Conservation (phyloP, 2,888 invertebrate species). For the Dendrolimus houi region DNA sequence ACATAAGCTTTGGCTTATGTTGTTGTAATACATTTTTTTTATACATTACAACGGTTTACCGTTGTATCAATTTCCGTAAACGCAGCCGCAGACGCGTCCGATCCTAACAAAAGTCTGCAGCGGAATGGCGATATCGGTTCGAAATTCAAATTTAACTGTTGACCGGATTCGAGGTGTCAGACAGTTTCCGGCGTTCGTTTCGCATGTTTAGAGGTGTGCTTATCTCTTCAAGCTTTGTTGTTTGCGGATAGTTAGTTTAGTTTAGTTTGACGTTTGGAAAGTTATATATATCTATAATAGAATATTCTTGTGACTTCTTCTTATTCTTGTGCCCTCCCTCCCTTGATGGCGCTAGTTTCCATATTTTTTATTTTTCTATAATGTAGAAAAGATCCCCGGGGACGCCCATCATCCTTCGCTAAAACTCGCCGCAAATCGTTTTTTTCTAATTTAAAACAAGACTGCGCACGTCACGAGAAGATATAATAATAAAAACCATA, state of each 20-base stretch:
- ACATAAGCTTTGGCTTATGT: no score
- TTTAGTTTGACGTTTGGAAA: neutral
- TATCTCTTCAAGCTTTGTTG: neutral
- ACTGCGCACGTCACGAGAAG: no score
- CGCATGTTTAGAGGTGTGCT: neutral
- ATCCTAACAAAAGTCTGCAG: constrained; percentile 44
- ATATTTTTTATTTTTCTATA: no score
- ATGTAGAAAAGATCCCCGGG: no score
- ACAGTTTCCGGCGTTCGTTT: constrained; percentile 34
- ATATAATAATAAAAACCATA: no score
- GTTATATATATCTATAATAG: neutral
- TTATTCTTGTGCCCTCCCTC: no score
- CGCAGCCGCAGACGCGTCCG: constrained; percentile 36
- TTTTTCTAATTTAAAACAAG: no score
- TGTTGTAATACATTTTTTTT: no score
- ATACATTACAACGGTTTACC: no score
- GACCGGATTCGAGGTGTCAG: constrained; percentile 62
- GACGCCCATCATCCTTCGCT: no score
- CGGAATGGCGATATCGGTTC: constrained; percentile 56
- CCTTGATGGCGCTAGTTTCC: no score
- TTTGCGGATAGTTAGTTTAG: neutral
- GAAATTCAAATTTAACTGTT: constrained; percentile 69
- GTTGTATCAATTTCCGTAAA: constrained; percentile 42
- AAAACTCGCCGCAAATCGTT: no score
- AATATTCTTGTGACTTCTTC: neutral